Evolutionary conservation across 2,113 vertebrate genomes (phyloP), one percentile per base, ranked within the genome.

Genomic region (Scomber japonicus): DNA sequence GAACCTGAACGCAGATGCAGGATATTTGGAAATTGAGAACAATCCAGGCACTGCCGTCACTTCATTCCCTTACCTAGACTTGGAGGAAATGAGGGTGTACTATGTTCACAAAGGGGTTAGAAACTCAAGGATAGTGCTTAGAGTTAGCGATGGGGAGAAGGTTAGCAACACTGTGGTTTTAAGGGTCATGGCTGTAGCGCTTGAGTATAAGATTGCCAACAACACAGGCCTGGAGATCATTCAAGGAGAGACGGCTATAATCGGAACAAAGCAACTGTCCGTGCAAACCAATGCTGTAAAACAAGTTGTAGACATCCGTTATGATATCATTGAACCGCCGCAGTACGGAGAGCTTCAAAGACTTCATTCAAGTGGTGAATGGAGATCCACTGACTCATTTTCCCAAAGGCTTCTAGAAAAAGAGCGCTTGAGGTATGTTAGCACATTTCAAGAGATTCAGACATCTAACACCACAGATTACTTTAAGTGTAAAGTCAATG

Each of bases 161-260:
- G 94, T 97, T 70, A 98, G 97, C 90, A 98, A 97, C 81, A 96
- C 96, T 0, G 95, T 95, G 3, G 96, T 99, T 44, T 89, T 99
- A 40, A 90, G 95, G 65, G 83, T 98, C 72, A 94, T 96, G 92
- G 95, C 96, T 13, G 53, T 97, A 72, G 86, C 94, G 11, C 91
- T 97, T 75, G 92, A 97, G 77, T 97, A 95, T 82, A 94, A 91
- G 88, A 85, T 98, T 81, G 89, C 87, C 44, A 96, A 92, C 75
- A 96, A 95, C 81, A 97, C 95, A 0, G 96, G 96, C 15, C 78
- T 97, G 71, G 81, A 92, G 35, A 83, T 97, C 0, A 82, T 83
- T 27, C 97, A 97, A 84, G 96, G 97, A 69, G 89, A 87, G 71
- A 35, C 63, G 1, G 90, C 91, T 84, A 66, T 96, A 62, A 96